phyloP scores from a whole-genome alignment of 2,797 vertebrate genomes.

The Cygnus olor region DNA sequence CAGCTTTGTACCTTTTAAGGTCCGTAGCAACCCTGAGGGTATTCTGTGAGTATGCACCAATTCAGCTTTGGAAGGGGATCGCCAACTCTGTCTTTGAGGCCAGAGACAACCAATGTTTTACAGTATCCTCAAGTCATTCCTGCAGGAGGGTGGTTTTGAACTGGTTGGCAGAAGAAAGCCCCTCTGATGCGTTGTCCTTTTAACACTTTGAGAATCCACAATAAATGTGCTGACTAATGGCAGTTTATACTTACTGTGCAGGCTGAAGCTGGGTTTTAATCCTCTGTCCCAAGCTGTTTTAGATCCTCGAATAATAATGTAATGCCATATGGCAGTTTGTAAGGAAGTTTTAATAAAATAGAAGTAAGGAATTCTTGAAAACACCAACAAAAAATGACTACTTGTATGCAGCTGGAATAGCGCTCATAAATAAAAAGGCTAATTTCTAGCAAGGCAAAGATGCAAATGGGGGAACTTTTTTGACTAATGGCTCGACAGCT shows the following conservation, averaged over 20 bases:
- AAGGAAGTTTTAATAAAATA: background rate
- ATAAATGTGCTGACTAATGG: background rate
- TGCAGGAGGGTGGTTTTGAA: background rate
- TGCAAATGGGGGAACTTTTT: background rate
- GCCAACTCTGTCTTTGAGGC: background rate
- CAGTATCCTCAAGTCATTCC: rapidly evolving
- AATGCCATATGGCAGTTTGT: background rate
- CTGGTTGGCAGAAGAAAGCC: background rate
- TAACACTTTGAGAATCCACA: background rate
- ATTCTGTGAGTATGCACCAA: background rate
- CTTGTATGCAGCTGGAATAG: background rate
- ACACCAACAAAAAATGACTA: background rate
- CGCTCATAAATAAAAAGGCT: background rate
- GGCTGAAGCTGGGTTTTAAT: background rate
- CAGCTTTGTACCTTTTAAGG: background rate
- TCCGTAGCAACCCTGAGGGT: background rate
- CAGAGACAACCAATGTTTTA: background rate
- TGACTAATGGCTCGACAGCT: background rate
- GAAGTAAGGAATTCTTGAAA: background rate
- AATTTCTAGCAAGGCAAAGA: background rate
- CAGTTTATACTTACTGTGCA: background rate
- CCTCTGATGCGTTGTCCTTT: background rate
- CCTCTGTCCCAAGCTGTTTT: background rate
- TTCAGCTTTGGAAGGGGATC: background rate
- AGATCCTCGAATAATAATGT: background rate